Base-by-base conservation (phyloP, 2,113 vertebrate species). In the Macquaria australasica region DNA sequence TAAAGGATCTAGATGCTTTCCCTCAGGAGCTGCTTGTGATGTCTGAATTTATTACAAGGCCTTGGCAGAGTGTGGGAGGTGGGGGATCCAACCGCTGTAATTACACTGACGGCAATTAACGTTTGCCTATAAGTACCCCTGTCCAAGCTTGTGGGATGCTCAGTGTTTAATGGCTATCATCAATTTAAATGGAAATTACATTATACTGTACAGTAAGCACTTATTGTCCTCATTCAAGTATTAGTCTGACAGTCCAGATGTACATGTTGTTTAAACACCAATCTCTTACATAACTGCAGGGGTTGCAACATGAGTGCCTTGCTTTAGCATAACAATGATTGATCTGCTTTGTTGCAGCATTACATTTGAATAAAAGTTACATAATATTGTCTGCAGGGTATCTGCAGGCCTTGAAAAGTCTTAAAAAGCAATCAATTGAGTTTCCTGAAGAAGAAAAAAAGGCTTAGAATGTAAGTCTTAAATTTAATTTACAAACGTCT, bases 61-160 rank as follows among this genome's bases (percentile, higher is more conserved):
- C 77, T 80, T 66, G 84, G 79, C 79, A 66, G 81, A 34, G 37
- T 37, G 82, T 79, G 73, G 73, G 87, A 81, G 77, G 60, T 62
- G 79, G 69, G 21, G 73, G 69, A 69, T 81, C 81, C 80, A 59
- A 12, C 77, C 28, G 62, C 79, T 28, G 73, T 73, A 87, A 89
- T 87, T 86, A 87, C 82, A 83, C 82, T 48, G 83, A 86, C 53
- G 67, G 67, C 79, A 73, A 73, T 78, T 79, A 68, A 87, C 67
- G 79, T 64, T 66, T 53, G 39, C 41, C 78, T 34, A 31, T 74
- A 74, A 86, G 83, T 72, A 20, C 48, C 79, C 31, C 70, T 41
- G 66, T 41, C 62, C 50, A 77, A 43, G 79, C 78, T 82, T 25
- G 79, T 81, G 81, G 67, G 66, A 79, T 77, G 77, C 64, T 84